These are phyloP conservation scores for Axinella damicornis DNA, from an alignment of 37 sponge, comb jelly and placozoan genomes.

Conservation along the genomic window DNA sequence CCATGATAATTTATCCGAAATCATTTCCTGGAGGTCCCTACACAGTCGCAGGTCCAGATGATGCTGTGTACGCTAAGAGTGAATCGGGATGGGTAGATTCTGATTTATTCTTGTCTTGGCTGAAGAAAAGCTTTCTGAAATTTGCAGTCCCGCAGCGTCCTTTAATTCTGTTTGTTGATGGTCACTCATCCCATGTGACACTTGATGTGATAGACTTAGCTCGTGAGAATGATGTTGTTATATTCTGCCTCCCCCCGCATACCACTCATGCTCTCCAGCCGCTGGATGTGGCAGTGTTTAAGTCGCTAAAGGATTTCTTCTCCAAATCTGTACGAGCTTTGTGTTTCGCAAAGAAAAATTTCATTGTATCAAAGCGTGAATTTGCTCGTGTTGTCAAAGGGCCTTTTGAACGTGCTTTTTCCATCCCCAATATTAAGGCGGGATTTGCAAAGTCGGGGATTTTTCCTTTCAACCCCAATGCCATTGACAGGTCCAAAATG, in stretches of 20 bases:
- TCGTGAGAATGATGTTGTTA: background rate
- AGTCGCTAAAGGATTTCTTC: background rate
- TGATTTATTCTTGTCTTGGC: background rate
- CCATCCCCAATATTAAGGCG: slow-evolving; percentile 9
- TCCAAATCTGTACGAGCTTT: background rate
- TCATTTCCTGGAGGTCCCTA: slow-evolving; percentile 14
- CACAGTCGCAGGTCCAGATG: slow-evolving; percentile 25
- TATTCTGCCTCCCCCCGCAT: slow-evolving; percentile 30
- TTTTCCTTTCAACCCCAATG: slow-evolving; percentile 6
- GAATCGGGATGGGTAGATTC: slow-evolving; percentile 4
- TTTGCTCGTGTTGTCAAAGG: background rate
- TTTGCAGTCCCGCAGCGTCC: slow-evolving; percentile 15
- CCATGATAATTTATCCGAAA: slow-evolving; percentile 11
- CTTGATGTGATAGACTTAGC: background rate
- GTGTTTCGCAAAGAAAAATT: slow-evolving; percentile 17
- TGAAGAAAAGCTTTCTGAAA: slow-evolving; percentile 17
- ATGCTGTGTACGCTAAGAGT: background rate
- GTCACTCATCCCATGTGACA: background rate
- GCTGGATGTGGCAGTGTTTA: slow-evolving; percentile 26
- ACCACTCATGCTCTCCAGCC: background rate
- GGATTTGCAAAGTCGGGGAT: slow-evolving; percentile 16
- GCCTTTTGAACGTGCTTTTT: slow-evolving; percentile 13
- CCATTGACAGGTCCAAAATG: background rate
- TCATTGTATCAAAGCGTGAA: slow-evolving; percentile 7
- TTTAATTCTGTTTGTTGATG: slow-evolving; percentile 1